Evolutionary conservation across 2,113 vertebrate species (phyloP).

Genomic region (Noctilio leporinus): DNA sequence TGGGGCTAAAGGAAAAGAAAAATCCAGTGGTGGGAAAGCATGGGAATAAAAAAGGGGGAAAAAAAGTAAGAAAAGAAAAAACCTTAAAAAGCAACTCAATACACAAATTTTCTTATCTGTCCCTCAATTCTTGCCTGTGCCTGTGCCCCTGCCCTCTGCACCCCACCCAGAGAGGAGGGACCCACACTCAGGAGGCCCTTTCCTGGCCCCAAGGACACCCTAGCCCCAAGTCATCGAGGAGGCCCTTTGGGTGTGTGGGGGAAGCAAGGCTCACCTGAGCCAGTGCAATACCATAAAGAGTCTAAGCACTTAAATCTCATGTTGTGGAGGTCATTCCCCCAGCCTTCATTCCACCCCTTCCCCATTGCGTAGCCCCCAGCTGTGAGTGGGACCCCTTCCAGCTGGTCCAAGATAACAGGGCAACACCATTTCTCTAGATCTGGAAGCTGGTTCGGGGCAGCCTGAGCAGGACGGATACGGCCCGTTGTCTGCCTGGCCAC

Average conservation of each 20-base stretch:
- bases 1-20: not conserved
- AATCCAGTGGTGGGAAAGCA: not conserved
- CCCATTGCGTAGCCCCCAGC: not conserved
- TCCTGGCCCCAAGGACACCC: not conserved
- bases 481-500: rapidly evolving
- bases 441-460: rapidly evolving
- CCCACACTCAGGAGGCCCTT: no score
- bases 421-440: not conserved
- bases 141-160: not conserved
- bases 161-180: not conserved
- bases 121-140: not conserved
- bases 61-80: not conserved
- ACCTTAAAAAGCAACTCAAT: not conserved
- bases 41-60: not conserved
- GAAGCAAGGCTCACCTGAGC: not conserved
- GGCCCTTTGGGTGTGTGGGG: no score
- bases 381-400: not conserved
- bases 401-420: not conserved
- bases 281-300: rapidly evolving
- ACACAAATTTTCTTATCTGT: not conserved
- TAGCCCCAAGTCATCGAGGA: not conserved
- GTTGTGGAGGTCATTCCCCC: not conserved
- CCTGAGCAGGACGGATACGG: no score
- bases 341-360: no score
- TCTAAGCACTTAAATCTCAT: not conserved